These are phyloP conservation scores for Alligator sinensis DNA, from an alignment of 2,113 vertebrate species.

Conservation along the genomic window DNA sequence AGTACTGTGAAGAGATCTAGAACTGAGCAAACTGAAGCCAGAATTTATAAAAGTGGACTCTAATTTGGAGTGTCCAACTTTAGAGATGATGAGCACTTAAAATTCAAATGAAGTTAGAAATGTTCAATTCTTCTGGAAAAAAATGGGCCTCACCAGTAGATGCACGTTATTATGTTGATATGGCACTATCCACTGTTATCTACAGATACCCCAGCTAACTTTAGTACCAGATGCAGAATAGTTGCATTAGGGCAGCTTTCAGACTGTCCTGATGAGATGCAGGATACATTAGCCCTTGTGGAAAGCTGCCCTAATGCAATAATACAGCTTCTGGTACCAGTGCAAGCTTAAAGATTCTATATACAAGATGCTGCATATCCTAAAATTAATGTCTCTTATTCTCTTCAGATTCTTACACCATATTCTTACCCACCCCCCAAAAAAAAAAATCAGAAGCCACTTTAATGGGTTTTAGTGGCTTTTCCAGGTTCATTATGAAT, in stretches of 20 bases:
- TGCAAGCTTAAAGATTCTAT: no score
- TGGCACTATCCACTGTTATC: no score
- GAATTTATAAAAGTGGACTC: not conserved
- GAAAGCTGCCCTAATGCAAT: no score
- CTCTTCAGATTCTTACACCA: not conserved
- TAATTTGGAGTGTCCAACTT: not conserved
- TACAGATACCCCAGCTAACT: no score
- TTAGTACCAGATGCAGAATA: no score
- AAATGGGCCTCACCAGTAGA: no score
- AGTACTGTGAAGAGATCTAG: not conserved
- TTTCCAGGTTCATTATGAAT: not conserved
- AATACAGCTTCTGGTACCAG: no score
- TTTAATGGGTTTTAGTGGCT: not conserved
- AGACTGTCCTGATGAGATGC: no score
- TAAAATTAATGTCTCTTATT: not conserved
- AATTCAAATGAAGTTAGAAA: not conserved
- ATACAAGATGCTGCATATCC: no score
- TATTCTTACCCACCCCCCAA: not conserved
- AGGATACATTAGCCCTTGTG: no score
- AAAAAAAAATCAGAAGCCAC: not conserved
- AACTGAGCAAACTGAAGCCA: not conserved
- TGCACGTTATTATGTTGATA: no score
- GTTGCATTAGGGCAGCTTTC: no score
- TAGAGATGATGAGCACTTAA: not conserved
- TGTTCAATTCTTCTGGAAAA: not conserved